These are phyloP conservation scores for Philereme transversata DNA, from an alignment of 2,888 invertebrate species.

Conservation along the genomic window DNA sequence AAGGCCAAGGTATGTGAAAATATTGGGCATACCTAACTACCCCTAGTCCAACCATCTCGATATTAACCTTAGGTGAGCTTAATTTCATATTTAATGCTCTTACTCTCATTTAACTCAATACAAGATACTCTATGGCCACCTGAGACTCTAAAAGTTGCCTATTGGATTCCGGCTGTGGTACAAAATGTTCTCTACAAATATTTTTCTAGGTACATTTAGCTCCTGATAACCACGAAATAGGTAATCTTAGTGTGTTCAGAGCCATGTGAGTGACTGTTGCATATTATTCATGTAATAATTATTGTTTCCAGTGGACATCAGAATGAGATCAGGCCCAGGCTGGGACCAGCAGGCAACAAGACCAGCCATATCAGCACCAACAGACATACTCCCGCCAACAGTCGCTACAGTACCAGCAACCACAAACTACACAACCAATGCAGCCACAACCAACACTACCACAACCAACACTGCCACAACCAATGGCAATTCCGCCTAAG, in stretches of 20 bases:
- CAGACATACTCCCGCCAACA: conserved; percentile 1
- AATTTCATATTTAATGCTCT: too few species aligned
- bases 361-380: conserved; percentile 23
- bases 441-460: neutral
- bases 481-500: conserved; percentile 2
- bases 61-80: too few species aligned
- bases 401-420: neutral
- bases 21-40: too few species aligned
- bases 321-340: conserved; percentile 61
- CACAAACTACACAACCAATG: neutral
- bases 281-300: neutral
- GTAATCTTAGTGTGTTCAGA: too few species aligned
- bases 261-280: too few species aligned
- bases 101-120: too few species aligned
- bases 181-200: too few species aligned
- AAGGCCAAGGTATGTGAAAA: too few species aligned
- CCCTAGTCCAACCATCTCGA: too few species aligned
- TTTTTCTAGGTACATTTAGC: too few species aligned
- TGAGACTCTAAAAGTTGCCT: neutral
- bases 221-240: too few species aligned
- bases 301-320: conserved; percentile 65
- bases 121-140: neutral
- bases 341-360: conserved; percentile 38
- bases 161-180: neutral
- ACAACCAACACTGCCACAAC: neutral